Base-by-base conservation (phyloP, 1,140 invertebrate genomes). In the Phocides pigmalion region DNA sequence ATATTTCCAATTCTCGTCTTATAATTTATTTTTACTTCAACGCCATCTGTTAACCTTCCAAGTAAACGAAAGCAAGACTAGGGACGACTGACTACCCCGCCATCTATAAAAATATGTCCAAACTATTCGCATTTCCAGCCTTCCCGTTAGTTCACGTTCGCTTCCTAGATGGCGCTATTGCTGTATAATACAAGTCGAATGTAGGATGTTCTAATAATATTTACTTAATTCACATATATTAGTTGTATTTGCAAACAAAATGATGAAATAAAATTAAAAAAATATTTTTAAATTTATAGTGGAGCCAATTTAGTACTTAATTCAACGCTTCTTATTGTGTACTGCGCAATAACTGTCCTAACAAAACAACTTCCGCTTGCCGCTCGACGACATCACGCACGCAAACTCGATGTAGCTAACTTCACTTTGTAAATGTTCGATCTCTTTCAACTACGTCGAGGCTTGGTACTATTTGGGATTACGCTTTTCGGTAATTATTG, bases 381-480 rank as follows among this genome's bases (percentile, higher is more conserved):
- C 83, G 84, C 86, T 87, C 70, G 81, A 74, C 76, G 71, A 80
- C 76, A 89, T 82, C 81, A 86, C 80, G 79, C 82, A 81, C 82
- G 84, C 85, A 79, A 86, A 88, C 72, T 79, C 77, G 70, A 64
- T 80, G 76, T 63, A 66, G 69, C 87, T 76, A 88, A 86, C 89
- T 91, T 91, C 87, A 89, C 79, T 82, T 75, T 64, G 76, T 86
- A 87, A 82, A 90, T 90, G 86, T 91, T 91, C 89, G 87, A 91
- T 91, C 82, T 90, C 67, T 88, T 89, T 80, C 73, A 82, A 81
- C 83, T 84, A 87, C 87, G 84, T 87, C 81, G 85, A 90, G 87
- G 85, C 87, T 87, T 90, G 84, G 35, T 76, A 79, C 82, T 76
- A 84, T 81, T 82, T 84, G 83, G 77, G 82, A 84, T 83, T 79